phyloP scores from a whole-genome alignment of 1,140 invertebrate genomes.

The Hycleus cichorii region DNA sequence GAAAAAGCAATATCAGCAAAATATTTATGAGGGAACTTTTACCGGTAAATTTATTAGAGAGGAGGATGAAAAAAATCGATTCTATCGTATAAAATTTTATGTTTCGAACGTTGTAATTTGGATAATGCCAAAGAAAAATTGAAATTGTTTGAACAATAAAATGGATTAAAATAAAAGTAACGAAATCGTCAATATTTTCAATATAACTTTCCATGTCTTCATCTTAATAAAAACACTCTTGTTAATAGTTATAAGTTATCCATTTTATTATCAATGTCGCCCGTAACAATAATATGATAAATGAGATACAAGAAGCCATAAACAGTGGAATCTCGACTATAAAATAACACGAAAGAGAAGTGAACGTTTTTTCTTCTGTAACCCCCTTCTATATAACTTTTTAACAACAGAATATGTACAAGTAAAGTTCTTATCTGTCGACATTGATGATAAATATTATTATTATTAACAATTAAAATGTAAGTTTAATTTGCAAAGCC shows the following conservation, averaged over 20 bases:
- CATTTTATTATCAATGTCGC: slow-evolving; percentile 15
- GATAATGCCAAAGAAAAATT: no score
- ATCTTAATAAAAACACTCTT: slow-evolving; percentile 13
- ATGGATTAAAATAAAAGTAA: no score
- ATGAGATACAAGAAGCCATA: slow-evolving; percentile 15
- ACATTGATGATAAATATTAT: slow-evolving; percentile 13
- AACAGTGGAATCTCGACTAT: slow-evolving; percentile 13
- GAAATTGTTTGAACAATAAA: no score
- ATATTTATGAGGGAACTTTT: no score
- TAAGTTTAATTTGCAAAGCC: slow-evolving; percentile 4
- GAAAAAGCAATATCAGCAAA: no score
- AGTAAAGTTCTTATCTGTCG: slow-evolving; percentile 15
- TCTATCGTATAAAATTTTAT: no score
- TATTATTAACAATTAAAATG: slow-evolving; percentile 9
- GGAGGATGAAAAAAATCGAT: no score
- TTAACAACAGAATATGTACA: no score
- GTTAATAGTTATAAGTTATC: slow-evolving; percentile 12
- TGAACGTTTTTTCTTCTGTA: not conserved
- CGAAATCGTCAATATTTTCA: no score
- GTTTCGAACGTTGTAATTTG: no score
- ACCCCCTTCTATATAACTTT: not conserved
- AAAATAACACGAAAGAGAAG: slow-evolving; percentile 5
- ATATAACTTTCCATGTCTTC: not conserved
- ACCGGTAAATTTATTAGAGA: no score
- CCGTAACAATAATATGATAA: slow-evolving; percentile 16